phyloP scores from a whole-genome alignment of 2,113 vertebrate species.

The Genyomyrus donnyi region DNA sequence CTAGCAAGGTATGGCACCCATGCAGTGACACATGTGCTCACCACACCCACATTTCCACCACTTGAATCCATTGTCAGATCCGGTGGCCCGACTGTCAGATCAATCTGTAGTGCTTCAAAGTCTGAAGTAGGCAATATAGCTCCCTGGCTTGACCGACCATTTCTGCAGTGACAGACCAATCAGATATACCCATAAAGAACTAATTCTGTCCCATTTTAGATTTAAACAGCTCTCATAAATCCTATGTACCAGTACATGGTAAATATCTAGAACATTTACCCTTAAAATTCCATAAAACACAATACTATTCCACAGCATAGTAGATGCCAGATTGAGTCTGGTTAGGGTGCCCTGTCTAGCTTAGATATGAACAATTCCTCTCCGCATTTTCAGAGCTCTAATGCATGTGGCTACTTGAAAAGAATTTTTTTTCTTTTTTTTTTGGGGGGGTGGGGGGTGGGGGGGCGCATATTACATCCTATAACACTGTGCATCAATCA shows the following conservation, averaged over 20 bases:
- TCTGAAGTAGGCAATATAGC: slow-evolving; percentile 23
- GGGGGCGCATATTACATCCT: background rate
- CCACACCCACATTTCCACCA: slow-evolving; percentile 41
- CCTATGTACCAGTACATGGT: background rate
- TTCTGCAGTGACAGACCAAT: slow-evolving; percentile 44
- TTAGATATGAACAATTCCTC: background rate
- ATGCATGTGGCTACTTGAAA: background rate
- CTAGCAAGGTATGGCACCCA: slow-evolving; percentile 51
- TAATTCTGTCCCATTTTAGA: background rate
- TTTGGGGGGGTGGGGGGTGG: background rate
- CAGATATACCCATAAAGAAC: slow-evolving; percentile 28
- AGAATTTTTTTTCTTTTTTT: background rate
- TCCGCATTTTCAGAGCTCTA: background rate
- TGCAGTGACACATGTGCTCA: slow-evolving; percentile 6
- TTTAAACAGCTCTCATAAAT: background rate
- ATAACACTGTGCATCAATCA: background rate
- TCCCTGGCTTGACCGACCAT: slow-evolving; percentile 49
- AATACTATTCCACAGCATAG: background rate
- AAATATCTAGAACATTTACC: slow-evolving; percentile 1
- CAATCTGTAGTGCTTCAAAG: slow-evolving; percentile 59
- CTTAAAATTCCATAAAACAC: background rate
- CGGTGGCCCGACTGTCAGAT: slow-evolving; percentile 32
- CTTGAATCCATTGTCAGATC: slow-evolving; percentile 41
- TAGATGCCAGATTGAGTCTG: background rate
- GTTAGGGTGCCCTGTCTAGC: background rate